Evolutionary conservation across 2,888 invertebrate species (phyloP).

Genomic region (Agrenia bidenticulata): DNA sequence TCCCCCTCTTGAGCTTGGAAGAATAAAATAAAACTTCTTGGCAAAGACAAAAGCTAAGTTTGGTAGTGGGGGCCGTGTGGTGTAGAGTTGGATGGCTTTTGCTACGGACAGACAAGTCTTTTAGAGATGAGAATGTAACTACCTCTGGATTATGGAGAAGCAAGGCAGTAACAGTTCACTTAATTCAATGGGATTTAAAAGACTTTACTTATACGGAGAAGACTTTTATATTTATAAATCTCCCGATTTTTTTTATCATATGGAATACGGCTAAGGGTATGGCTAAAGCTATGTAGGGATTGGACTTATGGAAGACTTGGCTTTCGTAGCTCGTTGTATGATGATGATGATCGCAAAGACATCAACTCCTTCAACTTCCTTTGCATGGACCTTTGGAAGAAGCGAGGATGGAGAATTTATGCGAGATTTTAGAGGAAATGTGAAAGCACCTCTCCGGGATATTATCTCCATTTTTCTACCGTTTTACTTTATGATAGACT

Average conservation of each 20-base stretch:
- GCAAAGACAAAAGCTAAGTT: conserved; percentile 1
- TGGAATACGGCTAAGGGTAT: neutral
- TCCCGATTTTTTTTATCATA: neutral
- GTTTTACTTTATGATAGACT: conserved; percentile 3
- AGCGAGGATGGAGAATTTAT: conserved; percentile 14
- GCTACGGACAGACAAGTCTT: too few species aligned
- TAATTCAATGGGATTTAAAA: conserved; percentile 25
- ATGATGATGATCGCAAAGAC: neutral
- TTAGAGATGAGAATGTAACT: too few species aligned
- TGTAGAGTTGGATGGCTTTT: too few species aligned
- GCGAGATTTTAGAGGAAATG: conserved; percentile 18
- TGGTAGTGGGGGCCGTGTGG: too few species aligned
- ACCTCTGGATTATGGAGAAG: too few species aligned
- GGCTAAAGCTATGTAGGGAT: neutral
- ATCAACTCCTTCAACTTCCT: neutral
- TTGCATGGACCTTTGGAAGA: neutral
- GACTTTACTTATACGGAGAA: neutral
- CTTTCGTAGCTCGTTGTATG: neutral
- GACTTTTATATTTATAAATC: neutral
- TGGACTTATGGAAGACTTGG: neutral
- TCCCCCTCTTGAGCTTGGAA: neutral
- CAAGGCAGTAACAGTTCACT: conserved; percentile 15
- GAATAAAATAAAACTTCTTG: conserved; percentile 8
- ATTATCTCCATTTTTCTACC: conserved; percentile 5
- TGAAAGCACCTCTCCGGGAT: conserved; percentile 8